These are phyloP conservation scores for Mormyrus lacerda DNA, from an alignment of 2,113 vertebrate species.

Conservation along the genomic window DNA sequence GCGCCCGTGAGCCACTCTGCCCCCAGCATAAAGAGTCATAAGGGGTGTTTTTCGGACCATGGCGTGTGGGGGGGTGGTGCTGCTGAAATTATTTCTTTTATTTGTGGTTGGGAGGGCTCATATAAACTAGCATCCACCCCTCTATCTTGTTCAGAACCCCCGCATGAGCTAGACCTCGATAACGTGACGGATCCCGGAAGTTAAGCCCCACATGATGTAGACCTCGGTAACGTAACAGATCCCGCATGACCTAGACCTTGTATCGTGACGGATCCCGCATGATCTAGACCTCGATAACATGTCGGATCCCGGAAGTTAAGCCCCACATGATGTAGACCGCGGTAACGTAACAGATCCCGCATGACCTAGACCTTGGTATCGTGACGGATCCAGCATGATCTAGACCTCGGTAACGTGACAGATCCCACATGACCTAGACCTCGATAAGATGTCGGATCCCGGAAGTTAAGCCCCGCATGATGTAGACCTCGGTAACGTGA, in stretches of 20 bases:
- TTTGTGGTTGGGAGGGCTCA: conserved; percentile 13
- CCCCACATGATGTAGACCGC: no score
- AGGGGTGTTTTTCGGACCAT: background rate
- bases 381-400: conserved; percentile 29
- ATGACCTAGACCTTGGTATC: no score
- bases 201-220: no score
- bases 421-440: conserved; percentile 40
- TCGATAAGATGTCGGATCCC: no score
- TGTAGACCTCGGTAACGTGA: conserved; percentile 49
- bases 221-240: no score
- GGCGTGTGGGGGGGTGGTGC: background rate
- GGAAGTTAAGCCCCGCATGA: conserved; percentile 41
- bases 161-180: conserved; percentile 42
- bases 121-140: conserved; percentile 21
- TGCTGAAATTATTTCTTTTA: conserved; percentile 29
- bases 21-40: conserved; percentile 25
- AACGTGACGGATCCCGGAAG: conserved; percentile 46
- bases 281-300: no score
- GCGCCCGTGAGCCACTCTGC: conserved; percentile 13
- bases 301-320: no score
- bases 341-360: no score
- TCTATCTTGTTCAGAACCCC: conserved; percentile 39
- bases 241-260: no score
- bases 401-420: conserved; percentile 50
- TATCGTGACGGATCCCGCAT: no score